A percentile compares a stretch with the other conserved stretches of the same genome.
Conservation (phyloP, 2,797 vertebrate species). For the Danio tinwini region DNA sequence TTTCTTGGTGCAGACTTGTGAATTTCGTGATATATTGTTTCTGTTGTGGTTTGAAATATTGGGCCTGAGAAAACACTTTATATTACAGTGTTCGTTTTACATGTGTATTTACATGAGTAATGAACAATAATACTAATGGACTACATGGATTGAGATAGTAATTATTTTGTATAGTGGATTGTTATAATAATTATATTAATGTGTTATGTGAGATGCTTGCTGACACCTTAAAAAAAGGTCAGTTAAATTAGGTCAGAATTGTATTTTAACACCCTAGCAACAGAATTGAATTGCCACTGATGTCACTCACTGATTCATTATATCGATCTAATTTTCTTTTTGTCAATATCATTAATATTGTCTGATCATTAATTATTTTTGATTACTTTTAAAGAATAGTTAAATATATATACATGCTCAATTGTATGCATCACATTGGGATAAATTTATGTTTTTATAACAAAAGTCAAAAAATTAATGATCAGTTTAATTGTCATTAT, state of each 20-base stretch:
- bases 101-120: constrained; percentile 18
- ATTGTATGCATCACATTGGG: no score
- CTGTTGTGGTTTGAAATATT: constrained; percentile 24
- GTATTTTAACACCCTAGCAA: not conserved
- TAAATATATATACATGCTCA: no score
- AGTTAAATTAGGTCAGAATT: not conserved
- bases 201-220: not conserved
- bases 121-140: constrained; percentile 8
- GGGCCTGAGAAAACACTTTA: not conserved
- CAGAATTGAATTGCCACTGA: not conserved
- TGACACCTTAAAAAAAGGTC: no score
- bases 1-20: not conserved
- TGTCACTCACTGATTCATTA: no score
- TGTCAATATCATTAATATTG: no score
- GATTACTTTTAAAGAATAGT: no score
- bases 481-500: no score
- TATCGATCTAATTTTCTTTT: no score
- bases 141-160: not conserved
- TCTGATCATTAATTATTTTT: no score
- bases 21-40: constrained; percentile 4
- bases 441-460: no score
- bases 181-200: constrained; percentile 8
- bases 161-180: not conserved
- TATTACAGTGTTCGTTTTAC: not conserved
- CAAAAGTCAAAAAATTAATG: no score